Evolutionary conservation across 2,113 vertebrate species (phyloP).

Genomic region (Cynocephalus volans): DNA sequence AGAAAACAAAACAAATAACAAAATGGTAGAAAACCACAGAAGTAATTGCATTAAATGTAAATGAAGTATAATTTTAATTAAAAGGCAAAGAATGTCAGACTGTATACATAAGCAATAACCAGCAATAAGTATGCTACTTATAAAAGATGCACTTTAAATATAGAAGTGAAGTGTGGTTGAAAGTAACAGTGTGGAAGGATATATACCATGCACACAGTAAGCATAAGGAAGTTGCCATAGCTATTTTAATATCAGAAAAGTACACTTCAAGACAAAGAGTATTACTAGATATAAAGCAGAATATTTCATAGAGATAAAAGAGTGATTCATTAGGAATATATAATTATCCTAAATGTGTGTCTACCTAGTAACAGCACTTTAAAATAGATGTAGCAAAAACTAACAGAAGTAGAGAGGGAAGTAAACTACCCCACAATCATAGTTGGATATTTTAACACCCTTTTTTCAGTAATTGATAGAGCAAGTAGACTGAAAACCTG

Average conservation of each 20-base stretch:
- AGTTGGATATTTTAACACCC: neutral
- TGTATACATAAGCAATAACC: neutral
- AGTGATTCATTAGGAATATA: neutral
- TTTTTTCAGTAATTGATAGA: neutral
- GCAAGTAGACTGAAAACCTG: neutral
- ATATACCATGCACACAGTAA: neutral
- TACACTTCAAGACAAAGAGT: neutral
- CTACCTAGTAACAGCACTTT: constrained; percentile 11
- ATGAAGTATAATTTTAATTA: neutral
- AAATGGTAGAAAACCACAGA: neutral
- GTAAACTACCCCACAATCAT: neutral
- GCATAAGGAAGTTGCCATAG: neutral
- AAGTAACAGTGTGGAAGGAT: constrained; percentile 20
- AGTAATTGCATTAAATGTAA: constrained; percentile 39
- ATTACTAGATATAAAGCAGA: neutral
- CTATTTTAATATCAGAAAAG: constrained; percentile 44
- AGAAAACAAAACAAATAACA: neutral
- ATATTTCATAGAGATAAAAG: neutral
- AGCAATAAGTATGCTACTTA: neutral
- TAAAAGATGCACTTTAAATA: constrained; percentile 15
- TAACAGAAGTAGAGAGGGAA: constrained; percentile 1
- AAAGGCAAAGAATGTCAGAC: constrained; percentile 28
- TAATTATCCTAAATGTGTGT: neutral
- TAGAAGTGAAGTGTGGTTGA: constrained; percentile 32
- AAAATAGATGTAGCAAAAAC: constrained; percentile 21